phyloP scores from a whole-genome alignment of 2,797 vertebrate species.

The Zenarchopterus dispar region DNA sequence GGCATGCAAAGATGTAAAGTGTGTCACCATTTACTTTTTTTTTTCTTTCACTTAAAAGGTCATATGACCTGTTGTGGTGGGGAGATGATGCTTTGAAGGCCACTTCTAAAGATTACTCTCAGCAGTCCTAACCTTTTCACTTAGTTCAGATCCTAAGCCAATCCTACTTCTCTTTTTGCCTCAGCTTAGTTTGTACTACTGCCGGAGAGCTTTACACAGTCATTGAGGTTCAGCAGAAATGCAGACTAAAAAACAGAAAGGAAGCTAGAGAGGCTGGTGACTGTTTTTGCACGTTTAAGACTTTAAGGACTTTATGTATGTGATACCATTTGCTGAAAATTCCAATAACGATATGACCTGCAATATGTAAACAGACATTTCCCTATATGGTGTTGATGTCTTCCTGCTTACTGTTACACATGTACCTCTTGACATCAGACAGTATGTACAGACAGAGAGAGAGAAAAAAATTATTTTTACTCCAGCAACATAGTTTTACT shows the following conservation, averaged over 20 bases:
- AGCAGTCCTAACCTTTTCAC: constrained; percentile 84
- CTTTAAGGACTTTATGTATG: too few relatives aligned
- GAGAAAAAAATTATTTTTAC: too few relatives aligned
- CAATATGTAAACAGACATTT: too few relatives aligned
- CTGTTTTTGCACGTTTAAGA: too few relatives aligned
- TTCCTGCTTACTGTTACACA: too few relatives aligned
- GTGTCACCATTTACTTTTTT: constrained; percentile 55
- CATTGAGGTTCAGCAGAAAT: constrained; percentile 38
- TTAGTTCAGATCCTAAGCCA: constrained; percentile 76
- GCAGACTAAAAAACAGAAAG: constrained; percentile 57
- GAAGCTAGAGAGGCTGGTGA: constrained; percentile 9
- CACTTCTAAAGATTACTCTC: constrained; percentile 80
- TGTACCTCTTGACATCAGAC: too few relatives aligned
- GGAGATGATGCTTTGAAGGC: constrained; percentile 80
- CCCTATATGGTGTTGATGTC: too few relatives aligned
- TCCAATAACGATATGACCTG: too few relatives aligned
- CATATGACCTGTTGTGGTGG: constrained; percentile 74
- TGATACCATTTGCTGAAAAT: too few relatives aligned
- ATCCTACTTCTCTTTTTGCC: constrained; percentile 52
- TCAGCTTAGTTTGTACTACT: constrained; percentile 44
- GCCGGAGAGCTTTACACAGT: constrained; percentile 44
- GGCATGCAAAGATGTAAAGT: constrained; percentile 51
- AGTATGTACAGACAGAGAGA: too few relatives aligned
- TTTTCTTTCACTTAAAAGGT: constrained; percentile 75
- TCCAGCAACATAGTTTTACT: too few relatives aligned